A percentile compares a stretch with the other conserved stretches of the same genome.
Conservation (phyloP, 1,140 invertebrate species). For the Drosophila burlai region DNA sequence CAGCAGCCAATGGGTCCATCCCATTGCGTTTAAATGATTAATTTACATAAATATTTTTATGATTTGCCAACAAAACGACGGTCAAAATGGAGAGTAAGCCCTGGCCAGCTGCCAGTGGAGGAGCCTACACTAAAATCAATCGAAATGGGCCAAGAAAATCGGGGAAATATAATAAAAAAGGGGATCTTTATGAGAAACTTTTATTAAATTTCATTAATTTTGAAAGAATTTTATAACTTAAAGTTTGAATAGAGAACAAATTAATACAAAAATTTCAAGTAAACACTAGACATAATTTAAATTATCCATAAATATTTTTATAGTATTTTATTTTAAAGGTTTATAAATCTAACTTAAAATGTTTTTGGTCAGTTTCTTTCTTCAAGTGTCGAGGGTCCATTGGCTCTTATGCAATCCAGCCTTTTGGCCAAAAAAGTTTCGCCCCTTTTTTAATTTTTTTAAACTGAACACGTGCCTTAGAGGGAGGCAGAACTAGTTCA, state of each 20-base stretch:
- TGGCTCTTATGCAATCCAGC: conserved; percentile 70
- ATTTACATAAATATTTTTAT: conserved; percentile 84
- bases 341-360: no score
- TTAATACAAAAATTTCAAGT: no score
- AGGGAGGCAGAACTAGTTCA: conserved; percentile 72
- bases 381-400: conserved; percentile 23
- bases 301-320: neutral
- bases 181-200: no score
- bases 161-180: neutral
- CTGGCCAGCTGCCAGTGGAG: conserved; percentile 42
- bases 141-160: neutral
- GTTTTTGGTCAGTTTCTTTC: neutral
- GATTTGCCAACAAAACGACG: conserved; percentile 73
- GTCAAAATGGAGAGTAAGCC: conserved; percentile 22
- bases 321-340: neutral
- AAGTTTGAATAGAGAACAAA: neutral
- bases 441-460: conserved; percentile 46
- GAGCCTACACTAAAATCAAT: conserved; percentile 21
- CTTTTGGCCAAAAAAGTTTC: conserved; percentile 54
- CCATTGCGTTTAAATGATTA: conserved; percentile 82
- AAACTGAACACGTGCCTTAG: conserved; percentile 49
- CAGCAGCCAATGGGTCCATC: conserved; percentile 68
- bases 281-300: neutral
- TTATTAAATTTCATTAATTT: neutral
- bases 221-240: no score